Percentiles rank a stretch among this genome's conserved stretches.
Evolutionary conservation across 37 sponge, comb jelly and placozoan genomes (phyloP).

Genomic region (Oopsacas minuta): DNA sequence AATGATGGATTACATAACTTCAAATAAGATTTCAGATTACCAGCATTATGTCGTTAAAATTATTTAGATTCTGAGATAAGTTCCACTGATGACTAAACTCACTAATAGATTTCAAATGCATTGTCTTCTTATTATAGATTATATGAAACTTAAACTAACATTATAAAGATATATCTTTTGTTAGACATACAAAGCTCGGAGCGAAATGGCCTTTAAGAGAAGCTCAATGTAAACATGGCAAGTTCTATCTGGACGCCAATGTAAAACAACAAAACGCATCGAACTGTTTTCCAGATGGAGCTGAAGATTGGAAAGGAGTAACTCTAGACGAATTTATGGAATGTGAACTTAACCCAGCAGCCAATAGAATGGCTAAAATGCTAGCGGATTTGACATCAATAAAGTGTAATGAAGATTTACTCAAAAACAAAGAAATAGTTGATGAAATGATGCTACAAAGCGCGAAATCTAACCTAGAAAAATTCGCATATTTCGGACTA

Average conservation of each 20-base stretch:
- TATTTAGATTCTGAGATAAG: no score
- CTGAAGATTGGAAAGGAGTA: slow-evolving; percentile 34
- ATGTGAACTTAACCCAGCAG: slow-evolving; percentile 60
- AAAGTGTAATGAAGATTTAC: slow-evolving; percentile 26
- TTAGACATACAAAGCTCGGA: not conserved
- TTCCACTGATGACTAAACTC: no score
- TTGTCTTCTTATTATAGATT: no score
- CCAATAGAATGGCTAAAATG: slow-evolving; percentile 61
- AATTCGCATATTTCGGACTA: slow-evolving; percentile 55
- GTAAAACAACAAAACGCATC: slow-evolving; percentile 29
- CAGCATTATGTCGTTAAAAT: no score
- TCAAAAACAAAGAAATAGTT: slow-evolving; percentile 16
- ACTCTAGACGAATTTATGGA: slow-evolving; percentile 43
- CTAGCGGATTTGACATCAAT: slow-evolving; percentile 47
- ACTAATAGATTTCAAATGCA: no score
- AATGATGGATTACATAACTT: no score
- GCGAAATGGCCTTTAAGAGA: slow-evolving; percentile 28
- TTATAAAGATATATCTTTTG: not conserved
- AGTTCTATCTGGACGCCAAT: slow-evolving; percentile 24
- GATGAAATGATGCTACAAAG: slow-evolving; percentile 24
- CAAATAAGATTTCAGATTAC: no score
- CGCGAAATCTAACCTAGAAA: slow-evolving; percentile 49
- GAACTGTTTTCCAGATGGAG: slow-evolving; percentile 49
- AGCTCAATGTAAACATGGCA: slow-evolving; percentile 36
- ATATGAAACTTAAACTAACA: no score